Conservation (phyloP, 2,797 vertebrate genomes). For the Bovichtus diacanthus region DNA sequence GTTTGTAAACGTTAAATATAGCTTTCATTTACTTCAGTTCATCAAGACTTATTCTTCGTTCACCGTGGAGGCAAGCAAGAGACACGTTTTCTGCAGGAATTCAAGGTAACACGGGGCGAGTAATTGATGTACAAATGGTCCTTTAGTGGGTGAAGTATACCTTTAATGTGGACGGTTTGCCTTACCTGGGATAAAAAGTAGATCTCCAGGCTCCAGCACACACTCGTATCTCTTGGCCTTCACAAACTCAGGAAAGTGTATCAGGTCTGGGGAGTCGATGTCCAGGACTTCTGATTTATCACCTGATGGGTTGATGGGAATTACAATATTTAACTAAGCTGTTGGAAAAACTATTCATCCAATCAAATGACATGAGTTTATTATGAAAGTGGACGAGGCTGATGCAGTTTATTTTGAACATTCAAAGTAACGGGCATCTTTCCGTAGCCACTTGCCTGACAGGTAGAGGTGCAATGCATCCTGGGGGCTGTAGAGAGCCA, state of each 20-base stretch:
- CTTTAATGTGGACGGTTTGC: not conserved
- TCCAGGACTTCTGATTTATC: constrained; percentile 95
- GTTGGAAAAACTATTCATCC: not conserved
- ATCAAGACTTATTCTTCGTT: too few species aligned
- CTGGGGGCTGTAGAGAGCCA: constrained; percentile 91
- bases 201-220: constrained; percentile 91
- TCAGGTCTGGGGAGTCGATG: constrained; percentile 90
- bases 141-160: too few species aligned
- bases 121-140: too few species aligned
- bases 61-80: too few species aligned
- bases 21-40: too few species aligned
- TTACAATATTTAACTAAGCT: not conserved
- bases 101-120: too few species aligned
- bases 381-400: not conserved
- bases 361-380: not conserved
- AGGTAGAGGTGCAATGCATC: constrained; percentile 94
- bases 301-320: constrained; percentile 76
- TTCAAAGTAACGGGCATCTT: not conserved
- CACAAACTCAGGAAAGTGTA: constrained; percentile 91
- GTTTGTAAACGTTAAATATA: too few species aligned
- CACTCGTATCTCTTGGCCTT: constrained; percentile 91
- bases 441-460: constrained; percentile 82
- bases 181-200: constrained; percentile 96
- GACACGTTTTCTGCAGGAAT: too few species aligned
- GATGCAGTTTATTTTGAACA: not conserved